Base-by-base conservation (phyloP, 2,888 invertebrate species). In the Cremastinae sp. region DNA sequence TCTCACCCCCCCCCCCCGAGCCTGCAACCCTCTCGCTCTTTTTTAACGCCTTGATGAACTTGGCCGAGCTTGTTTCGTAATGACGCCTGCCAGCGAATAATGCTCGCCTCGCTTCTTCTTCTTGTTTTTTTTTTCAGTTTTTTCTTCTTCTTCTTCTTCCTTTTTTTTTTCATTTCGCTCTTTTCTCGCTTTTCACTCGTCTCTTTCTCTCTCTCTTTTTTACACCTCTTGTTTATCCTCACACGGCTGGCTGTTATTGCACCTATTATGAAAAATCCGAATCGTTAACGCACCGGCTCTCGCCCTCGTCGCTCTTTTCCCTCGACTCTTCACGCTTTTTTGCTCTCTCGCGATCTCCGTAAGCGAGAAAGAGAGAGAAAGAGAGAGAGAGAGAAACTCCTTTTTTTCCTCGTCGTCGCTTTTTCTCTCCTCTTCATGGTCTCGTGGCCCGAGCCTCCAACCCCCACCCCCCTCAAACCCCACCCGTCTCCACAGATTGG, bases 21-120 rank as follows among this genome's bases (percentile, higher is more conserved):
- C 5, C 28, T 28, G n/a, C n/a, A n/a, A n/a, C 28, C 5, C 28
- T 28, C 28, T 28, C 28, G 2, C 2, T 28, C 28, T 69, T 51
- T 51, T 58, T 58, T 20, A 51, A 68, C 58, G 58, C 62, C 43
- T 10, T 10, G 38, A 68, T 62, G 75, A 72, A 38, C 62, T 28
- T 61, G 72, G 28, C 64, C 68, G 66, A 72, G 75, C 72, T 72
- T 64, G 75, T 68, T 72, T 68, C 38, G 68, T 75, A 75, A 75
- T 64, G 72, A 75, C 72, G 71, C 68, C 68, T 34, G 68, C 62
- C 71, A 47, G 54, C 51, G 71, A 62, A 75, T 75, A 71, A 75
- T 68, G 45, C 61, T 43, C 61, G 38, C 54, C 20, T 12, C 47
- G 9, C 5, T 3, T 8, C 1, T 22, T 4, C 9, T 2, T 38